Percentiles rank a stretch among this genome's conserved stretches.
These are phyloP conservation scores for Lithophane semibrunnea DNA, from an alignment of 2,888 invertebrate species.

Conservation along the genomic window DNA sequence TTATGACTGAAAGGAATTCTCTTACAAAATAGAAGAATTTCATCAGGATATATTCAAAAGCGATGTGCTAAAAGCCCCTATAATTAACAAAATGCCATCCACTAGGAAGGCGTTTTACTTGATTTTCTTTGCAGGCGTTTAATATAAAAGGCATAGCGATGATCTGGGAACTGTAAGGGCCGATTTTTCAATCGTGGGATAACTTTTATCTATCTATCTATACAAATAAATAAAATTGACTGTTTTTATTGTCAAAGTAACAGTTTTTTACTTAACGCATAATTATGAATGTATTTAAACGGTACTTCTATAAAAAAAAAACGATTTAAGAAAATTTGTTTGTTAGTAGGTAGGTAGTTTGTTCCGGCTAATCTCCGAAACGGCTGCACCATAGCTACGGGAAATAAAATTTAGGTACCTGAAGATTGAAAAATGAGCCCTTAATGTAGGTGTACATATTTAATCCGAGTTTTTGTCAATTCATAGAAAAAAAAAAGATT, in stretches of 20 bases:
- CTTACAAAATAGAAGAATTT: slow-evolving; percentile 45
- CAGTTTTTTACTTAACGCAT: too few relatives aligned
- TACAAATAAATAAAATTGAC: too few relatives aligned
- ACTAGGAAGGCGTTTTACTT: slow-evolving; percentile 50
- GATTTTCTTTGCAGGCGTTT: slow-evolving; percentile 27
- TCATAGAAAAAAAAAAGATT: neutral
- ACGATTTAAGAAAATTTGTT: too few relatives aligned
- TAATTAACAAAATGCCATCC: slow-evolving; percentile 63
- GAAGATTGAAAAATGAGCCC: neutral
- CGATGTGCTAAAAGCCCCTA: slow-evolving; percentile 46
- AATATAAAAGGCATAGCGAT: slow-evolving; percentile 25
- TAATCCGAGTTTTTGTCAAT: neutral
- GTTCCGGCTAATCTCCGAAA: too few relatives aligned
- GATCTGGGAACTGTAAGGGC: neutral
- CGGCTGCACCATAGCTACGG: too few relatives aligned
- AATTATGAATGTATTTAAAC: too few relatives aligned
- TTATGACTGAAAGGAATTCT: slow-evolving; percentile 24
- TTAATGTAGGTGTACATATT: neutral
- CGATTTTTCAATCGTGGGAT: neutral
- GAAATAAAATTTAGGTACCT: too few relatives aligned
- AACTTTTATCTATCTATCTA: neutral
- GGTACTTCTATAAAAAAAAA: too few relatives aligned
- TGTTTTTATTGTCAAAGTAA: too few relatives aligned
- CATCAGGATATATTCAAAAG: slow-evolving; percentile 35
- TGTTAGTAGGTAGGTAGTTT: too few relatives aligned